phyloP scores from a whole-genome alignment of 2,888 invertebrate species.

The Tenthredo scrophulariae region DNA sequence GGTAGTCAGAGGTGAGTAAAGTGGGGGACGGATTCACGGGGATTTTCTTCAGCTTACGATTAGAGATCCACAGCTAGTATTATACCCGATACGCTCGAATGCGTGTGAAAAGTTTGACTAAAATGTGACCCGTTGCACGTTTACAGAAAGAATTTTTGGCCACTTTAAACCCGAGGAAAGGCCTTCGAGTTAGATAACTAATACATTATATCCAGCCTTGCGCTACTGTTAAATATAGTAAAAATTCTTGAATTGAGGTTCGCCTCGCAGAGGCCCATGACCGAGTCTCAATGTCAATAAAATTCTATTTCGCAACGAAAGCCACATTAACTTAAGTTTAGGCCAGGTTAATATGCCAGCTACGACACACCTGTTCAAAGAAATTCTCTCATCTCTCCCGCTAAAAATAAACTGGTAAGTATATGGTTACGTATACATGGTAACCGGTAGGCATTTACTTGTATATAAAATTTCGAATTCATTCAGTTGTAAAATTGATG shows the following conservation, averaged over 20 bases:
- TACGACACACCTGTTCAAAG: slow-evolving; percentile 47
- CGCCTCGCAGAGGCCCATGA: slow-evolving; percentile 2
- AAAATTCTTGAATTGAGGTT: slow-evolving; percentile 1
- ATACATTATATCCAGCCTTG: not conserved
- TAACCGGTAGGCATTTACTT: not conserved
- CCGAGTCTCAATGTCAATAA: slow-evolving; percentile 52
- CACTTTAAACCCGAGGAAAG: not conserved
- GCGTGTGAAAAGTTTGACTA: not conserved
- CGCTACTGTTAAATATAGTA: not conserved
- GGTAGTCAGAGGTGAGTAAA: not conserved
- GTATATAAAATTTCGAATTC: not conserved
- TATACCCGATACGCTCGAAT: slow-evolving; percentile 23
- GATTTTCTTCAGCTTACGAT: not conserved
- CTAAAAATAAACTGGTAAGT: not conserved
- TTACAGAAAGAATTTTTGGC: not conserved
- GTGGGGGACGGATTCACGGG: slow-evolving; percentile 14
- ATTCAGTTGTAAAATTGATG: not conserved
- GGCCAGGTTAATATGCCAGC: not conserved
- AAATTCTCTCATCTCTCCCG: slow-evolving; percentile 18
- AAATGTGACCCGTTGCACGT: not conserved
- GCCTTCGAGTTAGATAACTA: not conserved
- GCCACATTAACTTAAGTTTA: not conserved
- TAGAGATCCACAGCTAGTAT: not conserved
- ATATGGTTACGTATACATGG: not conserved
- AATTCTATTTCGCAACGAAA: slow-evolving; percentile 22